Evolutionary conservation across 2,888 invertebrate genomes (phyloP), one percentile per base, ranked within the genome.

Genomic region (Blomia tropicalis): DNA sequence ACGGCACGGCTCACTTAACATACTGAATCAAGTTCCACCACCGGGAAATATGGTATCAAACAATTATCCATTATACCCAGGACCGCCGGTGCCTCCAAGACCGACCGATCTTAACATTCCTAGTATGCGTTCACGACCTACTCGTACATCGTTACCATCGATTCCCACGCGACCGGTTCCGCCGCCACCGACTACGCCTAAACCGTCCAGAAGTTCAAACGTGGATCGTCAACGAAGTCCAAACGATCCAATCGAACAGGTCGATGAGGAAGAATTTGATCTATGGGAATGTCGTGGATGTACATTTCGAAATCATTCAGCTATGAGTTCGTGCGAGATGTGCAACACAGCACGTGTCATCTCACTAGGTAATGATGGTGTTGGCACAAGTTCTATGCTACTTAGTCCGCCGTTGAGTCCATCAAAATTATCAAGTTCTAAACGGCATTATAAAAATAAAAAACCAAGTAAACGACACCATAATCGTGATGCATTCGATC

Each of bases 391-490:
- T n/a, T n/a, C n/a, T n/a, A n/a, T n/a, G n/a, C n/a, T n/a, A n/a
- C 51, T 47, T 22, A 11, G n/a, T 27, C 14, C 51, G 7, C 5
- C 7, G 7, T 7, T n/a, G 7, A 47, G n/a, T 17, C 17, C 23
- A 47, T 11, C 7, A 47, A 27, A 22, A n/a, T 47, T n/a, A 22
- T 14, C 51, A 11, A 19, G 51, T n/a, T 47, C 51, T 11, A 47
- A 47, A 19, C 51, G 51, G n/a, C 51, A 47, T n/a, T n/a, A 47
- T 47, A 47, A 47, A 47, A 47, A n/a, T n/a, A 47, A 47, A 47
- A 47, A 47, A 27, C 51, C 7, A 47, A n/a, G 41, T 41, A n/a
- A 41, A 17, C 41, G 41, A 17, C 14, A n/a, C n/a, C 41, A 14
- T n/a, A n/a, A n/a, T 41, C 41, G n/a, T 14, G 14, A 41, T 14